These are phyloP conservation scores for Protodeltote pygarga DNA, from an alignment of 2,888 invertebrate species.

Conservation along the genomic window DNA sequence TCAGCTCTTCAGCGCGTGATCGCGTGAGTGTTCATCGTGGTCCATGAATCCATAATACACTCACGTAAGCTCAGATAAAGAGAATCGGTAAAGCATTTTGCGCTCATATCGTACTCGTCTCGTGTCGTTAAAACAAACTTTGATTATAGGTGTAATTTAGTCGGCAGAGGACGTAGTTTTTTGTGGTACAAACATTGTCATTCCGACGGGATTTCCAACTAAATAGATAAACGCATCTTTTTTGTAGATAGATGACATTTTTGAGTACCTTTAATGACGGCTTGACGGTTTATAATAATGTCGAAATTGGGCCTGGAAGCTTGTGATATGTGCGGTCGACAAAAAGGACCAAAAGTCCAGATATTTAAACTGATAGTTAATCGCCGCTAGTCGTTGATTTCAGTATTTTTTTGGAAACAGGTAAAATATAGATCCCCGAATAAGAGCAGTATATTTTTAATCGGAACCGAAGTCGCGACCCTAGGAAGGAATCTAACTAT, in stretches of 20 bases:
- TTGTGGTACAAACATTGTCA: slow-evolving; percentile 60
- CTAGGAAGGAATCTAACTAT: too few species aligned
- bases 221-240: slow-evolving; percentile 66
- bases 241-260: slow-evolving; percentile 72
- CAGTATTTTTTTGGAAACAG: too few species aligned
- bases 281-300: slow-evolving; percentile 29
- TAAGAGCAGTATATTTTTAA: too few species aligned
- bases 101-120: slow-evolving; percentile 38
- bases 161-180: slow-evolving; percentile 57
- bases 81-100: too few species aligned
- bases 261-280: slow-evolving; percentile 60
- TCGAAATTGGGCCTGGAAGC: slow-evolving; percentile 25
- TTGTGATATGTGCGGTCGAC: slow-evolving; percentile 8
- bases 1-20: too few species aligned
- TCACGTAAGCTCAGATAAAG: too few species aligned
- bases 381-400: neutral
- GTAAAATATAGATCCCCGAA: neutral
- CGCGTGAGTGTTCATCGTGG: too few species aligned
- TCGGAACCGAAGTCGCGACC: too few species aligned
- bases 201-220: slow-evolving; percentile 63
- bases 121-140: slow-evolving; percentile 27
- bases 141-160: slow-evolving; percentile 69
- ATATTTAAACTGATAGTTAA: slow-evolving; percentile 9
- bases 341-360: slow-evolving; percentile 22
- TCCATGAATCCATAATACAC: too few species aligned